Conservation (phyloP, 2,888 invertebrate species). For the Linnaemya vulpina region DNA sequence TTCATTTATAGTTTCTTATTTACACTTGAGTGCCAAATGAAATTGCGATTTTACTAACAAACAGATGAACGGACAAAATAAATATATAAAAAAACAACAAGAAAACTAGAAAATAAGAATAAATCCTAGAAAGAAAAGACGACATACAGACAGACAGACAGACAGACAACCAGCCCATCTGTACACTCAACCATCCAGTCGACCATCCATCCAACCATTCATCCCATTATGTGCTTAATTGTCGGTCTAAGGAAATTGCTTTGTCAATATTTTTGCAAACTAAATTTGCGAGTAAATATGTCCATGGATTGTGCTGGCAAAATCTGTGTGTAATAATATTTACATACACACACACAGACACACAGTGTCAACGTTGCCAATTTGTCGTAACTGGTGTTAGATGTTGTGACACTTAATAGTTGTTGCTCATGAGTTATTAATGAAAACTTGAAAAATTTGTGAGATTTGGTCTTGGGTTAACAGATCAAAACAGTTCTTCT, state of each 20-base stretch:
- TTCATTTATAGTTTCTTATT: constrained; percentile 57
- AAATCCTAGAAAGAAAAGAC: constrained; percentile 20
- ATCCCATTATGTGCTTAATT: constrained; percentile 73
- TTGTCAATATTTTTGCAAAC: constrained; percentile 73
- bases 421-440: too few species aligned
- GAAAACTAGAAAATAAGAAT: constrained; percentile 38
- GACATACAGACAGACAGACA: not conserved
- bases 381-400: too few species aligned
- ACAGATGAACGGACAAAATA: constrained; percentile 15
- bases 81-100: constrained; percentile 18
- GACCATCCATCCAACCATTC: constrained; percentile 24
- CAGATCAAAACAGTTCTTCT: too few species aligned
- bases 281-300: not conserved
- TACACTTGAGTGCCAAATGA: constrained; percentile 70
- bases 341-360: not conserved
- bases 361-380: too few species aligned
- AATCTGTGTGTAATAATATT: not conserved
- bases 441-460: too few species aligned
- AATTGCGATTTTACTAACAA: constrained; percentile 55
- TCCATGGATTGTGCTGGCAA: not conserved
- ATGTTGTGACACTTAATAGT: too few species aligned
- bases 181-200: constrained; percentile 1
- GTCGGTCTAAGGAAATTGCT: constrained; percentile 73
- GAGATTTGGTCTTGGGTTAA: too few species aligned
- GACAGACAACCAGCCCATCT: not conserved